Evolutionary conservation across 2,113 vertebrate genomes (phyloP).

Genomic region (Telmatochromis sp.): DNA sequence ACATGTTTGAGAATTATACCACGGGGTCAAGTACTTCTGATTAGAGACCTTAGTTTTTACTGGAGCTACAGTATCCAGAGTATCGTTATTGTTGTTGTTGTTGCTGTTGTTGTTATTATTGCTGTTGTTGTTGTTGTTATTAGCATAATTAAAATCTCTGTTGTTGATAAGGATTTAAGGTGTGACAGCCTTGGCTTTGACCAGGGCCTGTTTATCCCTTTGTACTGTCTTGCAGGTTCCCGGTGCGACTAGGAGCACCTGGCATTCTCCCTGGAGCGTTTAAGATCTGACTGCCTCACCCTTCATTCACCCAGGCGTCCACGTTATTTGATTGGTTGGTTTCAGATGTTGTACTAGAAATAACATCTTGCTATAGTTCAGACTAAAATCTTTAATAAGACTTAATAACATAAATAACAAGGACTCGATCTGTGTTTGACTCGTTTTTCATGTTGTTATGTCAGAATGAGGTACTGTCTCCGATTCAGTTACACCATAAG

Average conservation of each 20-base stretch:
- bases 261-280: neutral
- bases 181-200: neutral
- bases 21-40: too few species aligned
- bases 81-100: rapidly evolving
- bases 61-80: too few species aligned
- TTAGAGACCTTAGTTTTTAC: too few species aligned
- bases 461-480: neutral
- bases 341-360: neutral
- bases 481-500: neutral
- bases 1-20: too few species aligned
- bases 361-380: neutral
- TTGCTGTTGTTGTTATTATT: rapidly evolving
- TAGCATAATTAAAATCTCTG: neutral
- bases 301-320: neutral
- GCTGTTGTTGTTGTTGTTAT: neutral
- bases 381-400: neutral
- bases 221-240: neutral
- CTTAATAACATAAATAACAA: neutral
- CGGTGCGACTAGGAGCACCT: neutral
- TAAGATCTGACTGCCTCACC: neutral
- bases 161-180: neutral
- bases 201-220: neutral
- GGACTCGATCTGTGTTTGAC: neutral
- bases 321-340: neutral
- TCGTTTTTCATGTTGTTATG: neutral